These are phyloP conservation scores for Galeopsomyia nigrocyanea DNA, from an alignment of 2,888 invertebrate species.

Conservation along the genomic window DNA sequence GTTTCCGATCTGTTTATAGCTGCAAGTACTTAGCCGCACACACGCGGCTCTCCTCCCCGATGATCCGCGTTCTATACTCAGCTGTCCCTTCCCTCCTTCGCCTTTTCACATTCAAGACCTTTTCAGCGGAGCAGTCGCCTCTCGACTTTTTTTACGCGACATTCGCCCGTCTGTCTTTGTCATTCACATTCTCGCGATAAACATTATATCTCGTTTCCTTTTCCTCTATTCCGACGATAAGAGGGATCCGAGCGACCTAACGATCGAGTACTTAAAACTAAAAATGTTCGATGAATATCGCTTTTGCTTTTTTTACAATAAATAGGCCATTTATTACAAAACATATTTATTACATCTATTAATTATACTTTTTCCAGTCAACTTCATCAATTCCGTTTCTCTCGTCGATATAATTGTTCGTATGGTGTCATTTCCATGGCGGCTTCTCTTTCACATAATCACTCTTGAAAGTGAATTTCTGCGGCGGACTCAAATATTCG, in stretches of 20 bases:
- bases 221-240: too few species aligned
- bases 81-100: not conserved
- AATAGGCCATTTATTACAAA: slow-evolving; percentile 22
- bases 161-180: slow-evolving; percentile 24
- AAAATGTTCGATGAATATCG: slow-evolving; percentile 29
- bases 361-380: slow-evolving; percentile 45
- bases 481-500: slow-evolving; percentile 59
- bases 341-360: not conserved
- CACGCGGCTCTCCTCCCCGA: too few species aligned
- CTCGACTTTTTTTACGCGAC: slow-evolving; percentile 2
- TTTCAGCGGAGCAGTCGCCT: not conserved
- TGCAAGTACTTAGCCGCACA: too few species aligned
- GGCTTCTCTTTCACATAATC: slow-evolving; percentile 61
- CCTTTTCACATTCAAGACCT: not conserved
- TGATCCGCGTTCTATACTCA: too few species aligned
- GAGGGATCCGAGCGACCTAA: too few species aligned
- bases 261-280: slow-evolving; percentile 4
- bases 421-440: slow-evolving; percentile 64
- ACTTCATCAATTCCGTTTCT: slow-evolving; percentile 58
- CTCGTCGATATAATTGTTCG: slow-evolving; percentile 35
- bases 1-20: slow-evolving; percentile 47
- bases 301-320: slow-evolving; percentile 19
- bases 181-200: slow-evolving; percentile 5
- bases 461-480: slow-evolving; percentile 54
- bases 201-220: too few species aligned